Conservation (phyloP, 2,888 invertebrate species). For the Sialis lutaria region DNA sequence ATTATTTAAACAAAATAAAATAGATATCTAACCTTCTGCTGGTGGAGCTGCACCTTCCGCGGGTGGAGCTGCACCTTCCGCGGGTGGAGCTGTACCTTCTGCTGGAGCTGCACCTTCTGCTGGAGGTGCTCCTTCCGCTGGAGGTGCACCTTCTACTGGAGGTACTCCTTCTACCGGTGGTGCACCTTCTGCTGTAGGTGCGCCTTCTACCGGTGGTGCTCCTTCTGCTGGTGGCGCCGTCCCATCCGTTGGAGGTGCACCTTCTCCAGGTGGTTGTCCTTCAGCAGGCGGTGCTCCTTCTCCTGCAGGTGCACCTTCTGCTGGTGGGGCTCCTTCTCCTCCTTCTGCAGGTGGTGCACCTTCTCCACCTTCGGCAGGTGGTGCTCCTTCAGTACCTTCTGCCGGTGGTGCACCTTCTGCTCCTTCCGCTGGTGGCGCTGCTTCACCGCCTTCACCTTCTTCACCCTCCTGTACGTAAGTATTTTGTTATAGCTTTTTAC, state of each 20-base stretch:
- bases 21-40: constrained; percentile 10
- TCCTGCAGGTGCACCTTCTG: constrained; percentile 16
- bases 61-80: constrained; percentile 14
- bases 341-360: constrained; percentile 15
- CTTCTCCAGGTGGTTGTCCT: constrained; percentile 18
- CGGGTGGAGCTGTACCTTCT: constrained; percentile 12
- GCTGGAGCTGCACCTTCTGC: constrained; percentile 15
- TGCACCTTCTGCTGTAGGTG: constrained; percentile 20
- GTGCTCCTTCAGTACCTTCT: constrained; percentile 15
- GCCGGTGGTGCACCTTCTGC: constrained; percentile 17
- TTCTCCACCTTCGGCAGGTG: constrained; percentile 20
- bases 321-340: constrained; percentile 12
- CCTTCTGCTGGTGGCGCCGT: constrained; percentile 19
- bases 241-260: constrained; percentile 17
- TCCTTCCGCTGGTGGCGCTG: constrained; percentile 20
- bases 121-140: constrained; percentile 20
- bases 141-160: constrained; percentile 14
- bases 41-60: constrained; percentile 16
- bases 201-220: constrained; percentile 17
- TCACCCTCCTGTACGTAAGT: constrained; percentile 13
- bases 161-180: constrained; percentile 17
- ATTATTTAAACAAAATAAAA: neutral
- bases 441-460: constrained; percentile 18
- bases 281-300: constrained; percentile 20
- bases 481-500: too few relatives aligned